Evolutionary conservation across 1,140 invertebrate species (phyloP), one percentile per base, ranked within the genome.

Genomic region (Zaprionus africanus): DNA sequence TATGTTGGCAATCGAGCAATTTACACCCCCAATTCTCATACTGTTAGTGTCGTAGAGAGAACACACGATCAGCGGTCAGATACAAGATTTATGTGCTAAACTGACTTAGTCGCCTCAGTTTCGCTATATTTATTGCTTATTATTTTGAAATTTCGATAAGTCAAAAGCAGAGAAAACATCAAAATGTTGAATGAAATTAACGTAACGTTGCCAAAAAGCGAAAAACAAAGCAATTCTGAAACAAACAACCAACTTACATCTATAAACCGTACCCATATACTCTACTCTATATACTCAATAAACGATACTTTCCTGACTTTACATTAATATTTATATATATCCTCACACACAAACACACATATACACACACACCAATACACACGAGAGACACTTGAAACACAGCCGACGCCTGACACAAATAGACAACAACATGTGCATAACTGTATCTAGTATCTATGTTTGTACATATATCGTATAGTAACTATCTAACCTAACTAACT

Each of bases 1-100:
- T 92, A 92, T 92, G 91, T 91, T 92, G 91, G 91, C 91, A 92
- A 92, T 92, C 91, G 91, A 92, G 91, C 91, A 92, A 91, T 87
- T 92, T 82, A 78, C 84, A 74, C 58, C 62, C 73, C 67, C 31
- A 62, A 57, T 69, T 53, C 53, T 67, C n/a, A 53, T 72, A 61
- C 26, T 24, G 36, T 46, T 70, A 73, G 60, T 43, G 57, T 72
- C 72, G 66, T 90, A 84, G 70, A 76, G n/a, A 46, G 41, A 17
- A 43, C n/a, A 43, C 41, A 43, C n/a, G 41, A 83, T 56, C 58
- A 83, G 63, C 80, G 57, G 56, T 36, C 17, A 41, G 60, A 65
- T 22, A 63, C 15, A 19, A 22, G 31, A 63, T 63, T 6, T 34
- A 51, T 38, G 11, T 70, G 12, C 46, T 19, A 51, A 43, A 11